These are phyloP conservation scores for Sterrhoptilus dennistouni DNA, from an alignment of 2,113 vertebrate species.

Conservation along the genomic window DNA sequence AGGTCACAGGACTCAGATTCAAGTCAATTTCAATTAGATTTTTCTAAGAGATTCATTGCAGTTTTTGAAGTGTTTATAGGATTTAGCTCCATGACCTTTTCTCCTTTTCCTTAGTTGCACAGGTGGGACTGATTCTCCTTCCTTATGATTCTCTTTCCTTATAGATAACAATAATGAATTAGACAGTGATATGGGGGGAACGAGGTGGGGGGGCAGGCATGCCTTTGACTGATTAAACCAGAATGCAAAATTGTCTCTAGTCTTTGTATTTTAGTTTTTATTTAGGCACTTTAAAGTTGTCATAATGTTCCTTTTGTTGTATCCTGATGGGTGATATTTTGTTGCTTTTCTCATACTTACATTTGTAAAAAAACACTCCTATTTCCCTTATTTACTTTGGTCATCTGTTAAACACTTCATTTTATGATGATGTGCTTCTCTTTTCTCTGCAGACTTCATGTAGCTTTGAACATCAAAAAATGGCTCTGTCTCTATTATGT, in stretches of 20 bases:
- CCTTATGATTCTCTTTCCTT: background rate
- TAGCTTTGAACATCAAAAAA: background rate
- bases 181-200: background rate
- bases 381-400: background rate
- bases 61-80: background rate
- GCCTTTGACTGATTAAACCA: background rate
- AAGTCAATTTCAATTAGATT: conserved; percentile 16
- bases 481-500: background rate
- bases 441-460: background rate
- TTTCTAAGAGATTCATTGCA: background rate
- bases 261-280: background rate
- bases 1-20: background rate
- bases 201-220: too few species aligned
- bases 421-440: background rate
- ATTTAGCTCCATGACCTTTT: background rate
- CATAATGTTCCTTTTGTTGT: background rate
- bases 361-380: background rate
- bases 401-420: background rate
- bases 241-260: background rate
- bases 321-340: background rate
- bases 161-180: background rate
- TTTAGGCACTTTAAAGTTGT: background rate
- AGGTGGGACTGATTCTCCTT: background rate
- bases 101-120: background rate
- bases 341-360: background rate